phyloP scores from a whole-genome alignment of 2,113 vertebrate genomes.

The Mugil cephalus region DNA sequence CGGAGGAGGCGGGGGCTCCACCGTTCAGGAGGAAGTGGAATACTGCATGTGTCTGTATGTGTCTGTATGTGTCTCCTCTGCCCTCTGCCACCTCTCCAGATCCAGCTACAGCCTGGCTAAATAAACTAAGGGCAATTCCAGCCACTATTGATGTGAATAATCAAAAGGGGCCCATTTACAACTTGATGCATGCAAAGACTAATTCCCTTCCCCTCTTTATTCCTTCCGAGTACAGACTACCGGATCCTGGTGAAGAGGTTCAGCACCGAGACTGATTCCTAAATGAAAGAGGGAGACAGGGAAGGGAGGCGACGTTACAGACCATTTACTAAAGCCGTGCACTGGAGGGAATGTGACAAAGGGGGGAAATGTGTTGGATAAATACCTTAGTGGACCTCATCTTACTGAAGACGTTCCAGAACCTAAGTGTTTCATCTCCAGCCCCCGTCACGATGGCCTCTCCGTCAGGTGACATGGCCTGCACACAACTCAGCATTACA shows the following conservation, averaged over 20 bases:
- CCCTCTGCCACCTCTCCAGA: slow-evolving; percentile 12
- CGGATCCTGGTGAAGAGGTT: slow-evolving; percentile 97
- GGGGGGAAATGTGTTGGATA: neutral
- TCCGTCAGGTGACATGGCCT: slow-evolving; percentile 99
- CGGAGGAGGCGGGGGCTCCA: slow-evolving; percentile 41
- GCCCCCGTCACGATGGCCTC: slow-evolving; percentile 98
- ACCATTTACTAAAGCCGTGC: neutral
- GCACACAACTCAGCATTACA: neutral
- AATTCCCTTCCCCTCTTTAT: slow-evolving; percentile 23
- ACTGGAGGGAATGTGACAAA: neutral
- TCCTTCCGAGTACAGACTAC: slow-evolving; percentile 74
- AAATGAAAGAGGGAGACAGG: slow-evolving; percentile 5
- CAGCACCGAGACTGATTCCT: slow-evolving; percentile 94
- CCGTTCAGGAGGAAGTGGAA: slow-evolving; percentile 39
- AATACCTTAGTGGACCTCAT: slow-evolving; percentile 96
- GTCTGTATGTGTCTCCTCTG: slow-evolving; percentile 24
- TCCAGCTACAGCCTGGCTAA: slow-evolving; percentile 53
- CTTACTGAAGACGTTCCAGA: slow-evolving; percentile 99
- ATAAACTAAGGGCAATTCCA: slow-evolving; percentile 44
- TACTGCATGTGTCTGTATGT: slow-evolving; percentile 31
- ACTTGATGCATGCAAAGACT: slow-evolving; percentile 43
- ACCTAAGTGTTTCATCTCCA: slow-evolving; percentile 95
- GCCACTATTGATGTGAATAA: slow-evolving; percentile 46
- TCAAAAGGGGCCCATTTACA: slow-evolving; percentile 36
- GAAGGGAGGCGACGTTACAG: neutral